Percentiles rank a stretch among this genome's conserved stretches.
These are phyloP conservation scores for Gymnarchus niloticus DNA, from an alignment of 2,113 vertebrate species.

Conservation along the genomic window DNA sequence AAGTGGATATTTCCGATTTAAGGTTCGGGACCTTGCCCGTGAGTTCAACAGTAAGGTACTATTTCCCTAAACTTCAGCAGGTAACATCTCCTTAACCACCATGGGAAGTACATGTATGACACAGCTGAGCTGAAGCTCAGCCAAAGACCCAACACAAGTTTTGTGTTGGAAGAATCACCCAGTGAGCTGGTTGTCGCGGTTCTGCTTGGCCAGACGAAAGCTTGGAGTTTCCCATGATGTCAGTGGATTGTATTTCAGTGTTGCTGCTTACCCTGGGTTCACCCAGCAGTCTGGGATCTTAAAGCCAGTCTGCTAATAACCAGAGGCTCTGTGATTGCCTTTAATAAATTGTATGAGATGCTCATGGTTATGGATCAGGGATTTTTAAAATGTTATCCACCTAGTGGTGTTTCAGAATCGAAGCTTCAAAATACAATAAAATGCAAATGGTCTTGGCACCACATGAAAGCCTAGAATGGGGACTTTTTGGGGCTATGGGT, in stretches of 20 bases:
- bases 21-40: neutral
- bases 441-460: too few species aligned
- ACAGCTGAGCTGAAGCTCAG: neutral
- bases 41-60: neutral
- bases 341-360: too few species aligned
- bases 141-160: too few species aligned
- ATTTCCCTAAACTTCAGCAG: neutral
- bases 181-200: neutral
- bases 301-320: neutral
- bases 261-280: neutral
- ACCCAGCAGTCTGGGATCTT: neutral
- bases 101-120: neutral
- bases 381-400: neutral
- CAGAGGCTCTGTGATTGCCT: neutral
- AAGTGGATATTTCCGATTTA: neutral
- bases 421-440: too few species aligned
- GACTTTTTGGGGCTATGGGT: too few species aligned
- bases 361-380: neutral
- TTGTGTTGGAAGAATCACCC: neutral
- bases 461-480: too few species aligned
- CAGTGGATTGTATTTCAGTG: neutral
- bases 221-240: neutral
- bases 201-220: neutral
- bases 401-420: neutral
- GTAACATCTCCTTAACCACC: neutral